Evolutionary conservation across 1,140 invertebrate genomes (phyloP).

Genomic region (Apis florea): DNA sequence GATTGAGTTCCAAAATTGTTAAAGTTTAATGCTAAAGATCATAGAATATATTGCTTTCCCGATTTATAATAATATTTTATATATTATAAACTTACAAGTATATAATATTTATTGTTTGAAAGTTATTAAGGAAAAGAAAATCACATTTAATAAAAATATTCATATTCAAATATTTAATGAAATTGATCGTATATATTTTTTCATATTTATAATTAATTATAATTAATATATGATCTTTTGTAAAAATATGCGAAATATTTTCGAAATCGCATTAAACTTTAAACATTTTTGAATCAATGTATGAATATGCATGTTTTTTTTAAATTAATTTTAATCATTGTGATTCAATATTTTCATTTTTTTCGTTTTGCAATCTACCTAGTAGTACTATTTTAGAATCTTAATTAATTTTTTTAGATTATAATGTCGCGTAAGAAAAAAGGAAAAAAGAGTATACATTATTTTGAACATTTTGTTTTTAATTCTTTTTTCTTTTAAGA

Average conservation of each 20-base stretch:
- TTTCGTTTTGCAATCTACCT: constrained; percentile 48
- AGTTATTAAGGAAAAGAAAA: neutral
- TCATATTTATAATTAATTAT: neutral
- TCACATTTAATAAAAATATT: neutral
- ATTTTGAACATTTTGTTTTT: constrained; percentile 35
- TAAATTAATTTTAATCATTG: constrained; percentile 26
- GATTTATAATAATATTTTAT: neutral
- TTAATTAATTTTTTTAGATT: constrained; percentile 13
- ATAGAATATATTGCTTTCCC: neutral
- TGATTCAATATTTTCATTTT: constrained; percentile 37
- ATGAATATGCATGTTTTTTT: constrained; percentile 30
- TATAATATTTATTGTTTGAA: neutral
- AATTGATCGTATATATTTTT: neutral
- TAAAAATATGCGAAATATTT: neutral
- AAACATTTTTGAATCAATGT: constrained; percentile 54
- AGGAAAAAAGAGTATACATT: constrained; percentile 3
- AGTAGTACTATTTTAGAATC: constrained; percentile 18
- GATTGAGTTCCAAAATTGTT: constrained; percentile 57
- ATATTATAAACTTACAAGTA: neutral
- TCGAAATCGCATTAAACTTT: constrained; percentile 48
- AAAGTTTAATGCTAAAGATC: constrained; percentile 46
- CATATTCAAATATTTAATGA: neutral
- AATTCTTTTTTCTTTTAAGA: constrained; percentile 23
- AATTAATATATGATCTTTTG: neutral
- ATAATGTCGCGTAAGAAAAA: neutral